A percentile compares a stretch with the other conserved stretches of the same genome.
These are phyloP conservation scores for Anguilla anguilla DNA, from an alignment of 2,797 vertebrate species.

Conservation along the genomic window DNA sequence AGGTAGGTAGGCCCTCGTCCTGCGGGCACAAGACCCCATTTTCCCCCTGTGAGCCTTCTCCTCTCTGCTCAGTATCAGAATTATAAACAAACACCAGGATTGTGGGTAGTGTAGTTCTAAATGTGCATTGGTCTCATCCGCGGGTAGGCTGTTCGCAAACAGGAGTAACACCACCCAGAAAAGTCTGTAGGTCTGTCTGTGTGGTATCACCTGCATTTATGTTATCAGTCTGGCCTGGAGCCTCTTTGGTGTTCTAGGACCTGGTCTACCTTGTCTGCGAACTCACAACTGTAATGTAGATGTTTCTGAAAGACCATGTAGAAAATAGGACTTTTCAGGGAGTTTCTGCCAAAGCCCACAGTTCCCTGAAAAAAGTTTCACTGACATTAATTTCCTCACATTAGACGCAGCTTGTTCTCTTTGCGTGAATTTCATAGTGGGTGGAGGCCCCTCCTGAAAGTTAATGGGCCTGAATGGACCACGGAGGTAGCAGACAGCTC, in stretches of 20 bases:
- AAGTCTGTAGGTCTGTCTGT: neutral
- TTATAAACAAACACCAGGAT: neutral
- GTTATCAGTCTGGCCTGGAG: no score
- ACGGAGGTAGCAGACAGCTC: constrained; percentile 34
- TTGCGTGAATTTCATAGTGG: constrained; percentile 50
- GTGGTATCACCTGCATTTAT: neutral
- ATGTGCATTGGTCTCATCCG: neutral
- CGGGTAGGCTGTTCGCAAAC: neutral
- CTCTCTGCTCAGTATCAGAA: neutral
- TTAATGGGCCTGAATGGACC: constrained; percentile 44
- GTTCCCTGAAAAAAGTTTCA: constrained; percentile 10
- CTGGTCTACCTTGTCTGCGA: no score
- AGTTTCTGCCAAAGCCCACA: neutral
- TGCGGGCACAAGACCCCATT: neutral
- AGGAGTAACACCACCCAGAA: neutral
- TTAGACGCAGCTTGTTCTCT: constrained; percentile 23
- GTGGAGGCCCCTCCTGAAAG: constrained; percentile 57
- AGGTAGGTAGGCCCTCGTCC: constrained; percentile 71
- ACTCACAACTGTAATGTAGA: no score
- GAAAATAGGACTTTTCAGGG: no score
- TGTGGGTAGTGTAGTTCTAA: neutral
- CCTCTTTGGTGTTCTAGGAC: no score
- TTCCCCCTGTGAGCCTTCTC: neutral
- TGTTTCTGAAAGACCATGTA: no score
- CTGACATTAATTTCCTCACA: constrained; percentile 7